Base-by-base conservation (phyloP, 2,888 invertebrate species). In the Spialia ferax region DNA sequence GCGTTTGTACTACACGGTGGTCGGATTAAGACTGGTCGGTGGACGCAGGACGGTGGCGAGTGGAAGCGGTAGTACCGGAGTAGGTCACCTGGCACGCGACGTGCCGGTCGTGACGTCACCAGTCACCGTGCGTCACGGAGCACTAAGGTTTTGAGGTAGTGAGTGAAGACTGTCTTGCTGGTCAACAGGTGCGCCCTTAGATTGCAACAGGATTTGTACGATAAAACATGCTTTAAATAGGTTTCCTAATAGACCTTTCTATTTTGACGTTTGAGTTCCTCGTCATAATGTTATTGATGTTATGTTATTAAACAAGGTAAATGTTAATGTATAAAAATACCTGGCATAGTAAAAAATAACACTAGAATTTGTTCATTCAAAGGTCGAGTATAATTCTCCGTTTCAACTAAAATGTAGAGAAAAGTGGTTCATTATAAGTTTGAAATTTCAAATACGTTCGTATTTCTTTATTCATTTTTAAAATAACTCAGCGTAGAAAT, bases 71-170 rank as follows among this genome's bases (percentile, higher is more conserved):
- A 69, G 70, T 55, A 59, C 63, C 63, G 48, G 65, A 22, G 63
- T 52, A 11, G 63, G 63, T 66, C 68, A 60, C 69, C 73, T 67
- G 75, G 75, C 79, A 77, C 78, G 80, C 79, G 73, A 77, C n/a
- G n/a, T n/a, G n/a, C n/a, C n/a, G n/a, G 61, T 60, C 57, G 77
- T 83, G 85, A 85, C 85, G 86, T 83, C 82, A 80, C 76, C 38
- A 32, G 57, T 66, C 70, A 69, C 54, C 71, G 71, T 71, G 75
- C 77, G 78, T 77, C 77, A 80, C 74, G 63, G 7, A n/a, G 32
- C 15, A 68, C 71, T 69, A 74, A 67, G 68, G 69, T 6, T 5
- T 3, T 3, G 26, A 6, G 29, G 1, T 29, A 29, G 6, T 29
- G 29, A 8, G 70, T 69, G 67, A 72, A 60, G 74, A 76, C 74